Evolutionary conservation across 1,140 invertebrate genomes (phyloP).

Genomic region (Drosophila serrata): DNA sequence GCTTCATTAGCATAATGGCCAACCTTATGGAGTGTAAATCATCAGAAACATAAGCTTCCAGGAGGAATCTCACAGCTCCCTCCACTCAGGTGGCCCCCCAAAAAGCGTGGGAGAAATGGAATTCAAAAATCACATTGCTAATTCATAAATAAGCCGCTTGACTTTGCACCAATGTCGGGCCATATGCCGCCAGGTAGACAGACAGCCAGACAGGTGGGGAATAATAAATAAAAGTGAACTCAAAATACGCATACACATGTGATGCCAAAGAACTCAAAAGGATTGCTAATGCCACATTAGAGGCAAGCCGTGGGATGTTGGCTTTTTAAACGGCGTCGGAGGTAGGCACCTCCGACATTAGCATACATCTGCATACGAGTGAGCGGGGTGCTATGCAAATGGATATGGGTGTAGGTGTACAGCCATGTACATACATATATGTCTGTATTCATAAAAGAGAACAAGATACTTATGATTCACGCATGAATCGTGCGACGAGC

Average conservation of each 20-base stretch:
- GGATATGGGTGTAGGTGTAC: constrained; percentile 16
- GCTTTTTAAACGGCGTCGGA: constrained; percentile 55
- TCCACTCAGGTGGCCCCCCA: neutral
- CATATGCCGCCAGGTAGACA: constrained; percentile 8
- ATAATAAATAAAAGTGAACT: constrained; percentile 23
- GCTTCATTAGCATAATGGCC: constrained; percentile 56
- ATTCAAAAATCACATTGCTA: constrained; percentile 44
- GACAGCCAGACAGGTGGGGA: constrained; percentile 14
- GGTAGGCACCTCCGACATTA: constrained; percentile 31
- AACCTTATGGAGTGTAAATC: constrained; percentile 52
- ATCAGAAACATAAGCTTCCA: constrained; percentile 33
- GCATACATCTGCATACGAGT: constrained; percentile 37
- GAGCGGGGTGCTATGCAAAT: constrained; percentile 17
- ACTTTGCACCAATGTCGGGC: constrained; percentile 23
- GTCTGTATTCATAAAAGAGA: neutral
- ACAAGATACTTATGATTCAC: constrained; percentile 52
- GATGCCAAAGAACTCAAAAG: constrained; percentile 75
- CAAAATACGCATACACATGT: constrained; percentile 5
- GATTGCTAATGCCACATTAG: constrained; percentile 60
- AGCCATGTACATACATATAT: constrained; percentile 32
- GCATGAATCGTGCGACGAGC: constrained; percentile 26
- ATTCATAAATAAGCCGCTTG: constrained; percentile 51
- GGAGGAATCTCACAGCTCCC: too few relatives aligned
- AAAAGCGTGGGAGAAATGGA: neutral
- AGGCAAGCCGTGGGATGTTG: constrained; percentile 7